Conservation (phyloP, 2,888 invertebrate species). For the Galerucella pusilla region DNA sequence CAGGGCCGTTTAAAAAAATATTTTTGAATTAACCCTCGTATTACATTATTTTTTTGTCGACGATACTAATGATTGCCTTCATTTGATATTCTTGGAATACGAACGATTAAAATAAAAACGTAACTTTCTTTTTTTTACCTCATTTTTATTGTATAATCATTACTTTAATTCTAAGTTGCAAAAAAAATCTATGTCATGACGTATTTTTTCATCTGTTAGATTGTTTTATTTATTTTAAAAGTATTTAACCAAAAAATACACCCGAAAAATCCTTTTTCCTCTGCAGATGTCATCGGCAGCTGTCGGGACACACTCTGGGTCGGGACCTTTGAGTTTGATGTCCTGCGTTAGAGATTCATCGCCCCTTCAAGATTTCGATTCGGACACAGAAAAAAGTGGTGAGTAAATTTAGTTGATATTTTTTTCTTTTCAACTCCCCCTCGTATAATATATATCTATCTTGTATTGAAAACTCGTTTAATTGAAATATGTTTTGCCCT, state of each 20-base stretch:
- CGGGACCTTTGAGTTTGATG: conserved; percentile 70
- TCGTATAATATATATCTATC: too few species aligned
- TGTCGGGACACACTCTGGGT: conserved; percentile 55
- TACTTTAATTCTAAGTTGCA: not conserved
- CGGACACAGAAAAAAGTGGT: conserved; percentile 65
- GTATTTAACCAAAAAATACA: too few species aligned
- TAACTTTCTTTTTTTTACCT: not conserved
- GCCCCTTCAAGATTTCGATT: conserved; percentile 70
- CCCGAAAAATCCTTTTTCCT: too few species aligned
- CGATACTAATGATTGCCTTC: too few species aligned
- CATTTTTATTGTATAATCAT: conserved; percentile 2
- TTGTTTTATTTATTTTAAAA: not conserved
- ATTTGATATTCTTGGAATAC: too few species aligned
- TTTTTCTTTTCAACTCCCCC: not conserved
- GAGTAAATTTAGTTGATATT: conserved; percentile 47
- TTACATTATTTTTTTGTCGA: too few species aligned
- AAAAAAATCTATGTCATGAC: not conserved
- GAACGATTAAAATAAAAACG: too few species aligned
- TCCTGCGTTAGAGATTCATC: conserved; percentile 73
- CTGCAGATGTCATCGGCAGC: conserved; percentile 57
- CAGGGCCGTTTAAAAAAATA: too few species aligned
- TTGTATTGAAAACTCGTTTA: not conserved
- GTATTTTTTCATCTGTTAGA: not conserved
- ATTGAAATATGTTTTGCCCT: not conserved
- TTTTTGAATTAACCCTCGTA: too few species aligned